Base-by-base conservation (phyloP, 2,113 vertebrate species). In the Actenoides hombroni region DNA sequence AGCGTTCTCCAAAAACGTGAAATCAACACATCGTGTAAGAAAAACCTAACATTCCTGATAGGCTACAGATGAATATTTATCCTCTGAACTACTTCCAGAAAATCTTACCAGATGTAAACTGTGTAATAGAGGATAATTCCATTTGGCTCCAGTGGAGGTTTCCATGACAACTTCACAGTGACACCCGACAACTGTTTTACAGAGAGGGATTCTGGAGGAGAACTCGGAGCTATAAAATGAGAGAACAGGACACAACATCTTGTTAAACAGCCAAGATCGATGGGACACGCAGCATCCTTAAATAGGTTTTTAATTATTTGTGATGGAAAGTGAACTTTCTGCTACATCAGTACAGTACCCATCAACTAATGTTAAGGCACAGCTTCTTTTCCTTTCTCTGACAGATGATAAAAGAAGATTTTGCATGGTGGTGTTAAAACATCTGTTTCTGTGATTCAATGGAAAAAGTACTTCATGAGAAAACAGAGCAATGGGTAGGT, bases 51-150 rank as follows among this genome's bases (percentile, higher is more conserved):
- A 98, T 98, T 98, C 98, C 92, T 97, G 76, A 88, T 97, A 95
- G 89, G 94, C 97, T 97, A 97, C 97, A 98, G 96, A 95, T 97
- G 96, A 97, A 90, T 96, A 88, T 90, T 97, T 95, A 88, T 94
- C 88, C 97, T 98, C 95, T 98, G 97, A 98, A 98, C 93, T 94
- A 95, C 92, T 97, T 98, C 97, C 97, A 98, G 95, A 95, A 97
- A 93, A 94, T 98, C 99, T 99, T 98, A 99, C 99, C 99, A 99
- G 96, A 99, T 97, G 71, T 98, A 98, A 96, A 99, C 98, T 94
- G 97, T 97, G 97, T 99, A 99, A 98, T 99, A 99, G 92, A 99
- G 98, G 91, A 99, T 99, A 97, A 99, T 98, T 98, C 99, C 99
- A 98, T 99, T 99, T 98, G 99, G 98, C 97, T 99, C 98, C 71